phyloP scores from a whole-genome alignment of 2,113 vertebrate genomes.

The Aythya baeri region DNA sequence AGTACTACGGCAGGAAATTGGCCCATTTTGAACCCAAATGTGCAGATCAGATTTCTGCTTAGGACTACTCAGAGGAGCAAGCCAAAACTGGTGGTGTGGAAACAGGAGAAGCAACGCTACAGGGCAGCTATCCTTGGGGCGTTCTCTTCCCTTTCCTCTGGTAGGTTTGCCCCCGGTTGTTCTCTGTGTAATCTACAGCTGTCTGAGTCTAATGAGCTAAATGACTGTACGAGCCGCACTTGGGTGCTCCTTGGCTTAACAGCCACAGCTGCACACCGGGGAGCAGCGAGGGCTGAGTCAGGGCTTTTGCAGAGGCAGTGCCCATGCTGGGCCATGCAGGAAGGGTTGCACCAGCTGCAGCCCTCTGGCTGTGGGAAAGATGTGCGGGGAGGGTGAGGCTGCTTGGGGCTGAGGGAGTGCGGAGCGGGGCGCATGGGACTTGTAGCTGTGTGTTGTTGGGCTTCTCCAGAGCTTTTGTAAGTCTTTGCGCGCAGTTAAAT shows the following conservation, averaged over 20 bases:
- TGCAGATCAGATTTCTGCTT: constrained; percentile 29
- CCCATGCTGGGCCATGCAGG: background rate
- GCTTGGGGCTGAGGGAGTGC: background rate
- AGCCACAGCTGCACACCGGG: constrained; percentile 1
- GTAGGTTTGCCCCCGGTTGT: background rate
- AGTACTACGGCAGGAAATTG: background rate
- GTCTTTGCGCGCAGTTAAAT: background rate
- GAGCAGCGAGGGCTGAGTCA: background rate
- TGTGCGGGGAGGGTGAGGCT: background rate
- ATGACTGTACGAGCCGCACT: background rate
- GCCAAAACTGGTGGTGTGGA: background rate
- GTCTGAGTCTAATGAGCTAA: constrained; percentile 30
- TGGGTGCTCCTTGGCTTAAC: background rate
- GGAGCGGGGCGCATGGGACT: background rate
- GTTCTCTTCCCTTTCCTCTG: background rate
- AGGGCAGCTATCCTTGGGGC: background rate
- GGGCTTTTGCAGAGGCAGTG: background rate
- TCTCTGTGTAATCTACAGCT: constrained; percentile 16
- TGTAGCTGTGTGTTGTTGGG: background rate
- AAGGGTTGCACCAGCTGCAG: constrained; percentile 37
- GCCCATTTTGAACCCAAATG: constrained; percentile 19
- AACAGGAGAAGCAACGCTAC: background rate
- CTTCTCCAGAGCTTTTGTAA: background rate
- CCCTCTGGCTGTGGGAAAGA: constrained; percentile 1
- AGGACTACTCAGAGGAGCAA: background rate